A percentile compares a stretch with the other conserved stretches of the same genome.
These are phyloP conservation scores for Brachionus calyciflorus DNA, from an alignment of 1,140 invertebrate species.

Conservation along the genomic window DNA sequence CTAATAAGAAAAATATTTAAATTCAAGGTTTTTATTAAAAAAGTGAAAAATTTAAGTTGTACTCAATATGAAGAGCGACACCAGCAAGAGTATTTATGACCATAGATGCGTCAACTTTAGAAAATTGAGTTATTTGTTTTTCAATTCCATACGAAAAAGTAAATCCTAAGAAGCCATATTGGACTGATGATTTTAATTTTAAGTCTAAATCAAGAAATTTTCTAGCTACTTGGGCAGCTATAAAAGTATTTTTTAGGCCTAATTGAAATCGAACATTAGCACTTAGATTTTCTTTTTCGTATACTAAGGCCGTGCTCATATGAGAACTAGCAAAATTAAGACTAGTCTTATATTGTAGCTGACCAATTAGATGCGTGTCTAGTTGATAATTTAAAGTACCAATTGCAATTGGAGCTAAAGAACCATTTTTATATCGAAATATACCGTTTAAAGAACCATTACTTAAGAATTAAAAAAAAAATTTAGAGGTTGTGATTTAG, in stretches of 20 bases:
- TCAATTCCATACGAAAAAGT: slow-evolving; percentile 84
- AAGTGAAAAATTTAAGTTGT: slow-evolving; percentile 64
- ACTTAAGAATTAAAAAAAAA: slow-evolving; percentile 19
- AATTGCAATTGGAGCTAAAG: not conserved
- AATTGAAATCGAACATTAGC: slow-evolving; percentile 60
- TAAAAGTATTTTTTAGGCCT: slow-evolving; percentile 77
- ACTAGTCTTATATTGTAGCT: slow-evolving; percentile 25
- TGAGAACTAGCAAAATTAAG: slow-evolving; percentile 21
- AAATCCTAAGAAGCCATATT: slow-evolving; percentile 82
- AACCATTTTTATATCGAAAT: slow-evolving; percentile 45
- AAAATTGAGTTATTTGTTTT: slow-evolving; percentile 85
- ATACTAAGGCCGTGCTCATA: slow-evolving; percentile 9
- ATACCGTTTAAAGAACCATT: not conserved
- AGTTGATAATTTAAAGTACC: slow-evolving; percentile 41
- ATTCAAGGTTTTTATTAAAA: no score
- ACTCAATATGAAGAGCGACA: slow-evolving; percentile 83
- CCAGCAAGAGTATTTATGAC: slow-evolving; percentile 78
- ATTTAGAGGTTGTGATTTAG: no score
- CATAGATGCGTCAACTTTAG: slow-evolving; percentile 77
- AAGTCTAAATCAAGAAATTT: slow-evolving; percentile 72
- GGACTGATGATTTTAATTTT: slow-evolving; percentile 71
- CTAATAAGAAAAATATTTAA: slow-evolving; percentile 61
- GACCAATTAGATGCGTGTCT: slow-evolving; percentile 34
- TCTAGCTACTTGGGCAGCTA: slow-evolving; percentile 71
- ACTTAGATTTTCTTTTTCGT: slow-evolving; percentile 19